phyloP scores from a whole-genome alignment of 2,888 invertebrate genomes.

The Pristionchus japonicus region DNA sequence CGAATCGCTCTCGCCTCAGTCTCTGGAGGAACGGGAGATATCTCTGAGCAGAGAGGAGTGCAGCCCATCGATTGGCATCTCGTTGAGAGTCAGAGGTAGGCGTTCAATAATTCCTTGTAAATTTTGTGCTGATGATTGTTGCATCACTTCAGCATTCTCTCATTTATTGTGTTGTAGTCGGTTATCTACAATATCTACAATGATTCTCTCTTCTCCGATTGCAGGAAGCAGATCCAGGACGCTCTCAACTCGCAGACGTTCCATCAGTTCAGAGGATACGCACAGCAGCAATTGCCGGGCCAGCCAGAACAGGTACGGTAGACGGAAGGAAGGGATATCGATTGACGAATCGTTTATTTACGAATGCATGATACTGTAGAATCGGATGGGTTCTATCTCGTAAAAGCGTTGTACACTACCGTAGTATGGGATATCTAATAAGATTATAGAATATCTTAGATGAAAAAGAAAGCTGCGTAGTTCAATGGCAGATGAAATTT shows the following conservation, averaged over 20 bases:
- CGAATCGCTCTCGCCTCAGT: constrained; percentile 25
- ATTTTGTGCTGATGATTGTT: neutral
- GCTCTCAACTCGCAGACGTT: constrained; percentile 90
- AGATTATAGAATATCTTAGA: neutral
- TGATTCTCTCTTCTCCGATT: neutral
- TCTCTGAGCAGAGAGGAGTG: constrained; percentile 36
- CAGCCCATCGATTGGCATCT: constrained; percentile 54
- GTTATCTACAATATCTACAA: too few relatives aligned
- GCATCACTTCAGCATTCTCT: too few relatives aligned
- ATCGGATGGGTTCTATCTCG: neutral
- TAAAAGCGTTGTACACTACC: neutral
- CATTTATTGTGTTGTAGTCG: too few relatives aligned
- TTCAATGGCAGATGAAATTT: neutral
- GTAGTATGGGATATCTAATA: neutral
- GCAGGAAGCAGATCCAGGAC: constrained; percentile 86
- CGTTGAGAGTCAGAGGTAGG: constrained; percentile 63
- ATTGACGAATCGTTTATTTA: constrained; percentile 1
- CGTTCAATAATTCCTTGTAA: neutral
- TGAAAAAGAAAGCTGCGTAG: neutral
- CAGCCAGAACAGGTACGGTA: constrained; percentile 79
- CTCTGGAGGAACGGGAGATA: constrained; percentile 28
- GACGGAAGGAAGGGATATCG: neutral
- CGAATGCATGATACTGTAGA: constrained; percentile 8
- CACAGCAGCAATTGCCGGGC: constrained; percentile 88
- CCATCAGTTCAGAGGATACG: constrained; percentile 89